These are phyloP conservation scores for Tiaroga cobitis DNA, from an alignment of 2,797 vertebrate species.

Conservation along the genomic window DNA sequence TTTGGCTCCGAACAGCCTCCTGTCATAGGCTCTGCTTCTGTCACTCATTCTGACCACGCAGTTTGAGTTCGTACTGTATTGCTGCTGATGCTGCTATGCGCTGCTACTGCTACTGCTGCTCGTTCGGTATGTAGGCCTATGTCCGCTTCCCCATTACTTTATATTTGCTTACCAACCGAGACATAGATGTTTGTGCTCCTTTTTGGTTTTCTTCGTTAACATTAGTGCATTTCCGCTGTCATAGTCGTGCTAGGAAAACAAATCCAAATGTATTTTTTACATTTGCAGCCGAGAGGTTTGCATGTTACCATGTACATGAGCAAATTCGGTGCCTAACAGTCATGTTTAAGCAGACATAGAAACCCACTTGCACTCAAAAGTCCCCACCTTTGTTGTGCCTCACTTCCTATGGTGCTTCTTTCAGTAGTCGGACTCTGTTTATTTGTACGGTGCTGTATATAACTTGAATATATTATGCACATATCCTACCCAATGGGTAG, in stretches of 20 bases:
- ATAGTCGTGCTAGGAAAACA: slow-evolving; percentile 53
- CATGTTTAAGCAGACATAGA: slow-evolving; percentile 73
- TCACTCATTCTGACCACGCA: slow-evolving; percentile 46
- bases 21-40: slow-evolving; percentile 47
- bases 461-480: slow-evolving; percentile 89
- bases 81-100: slow-evolving; percentile 56
- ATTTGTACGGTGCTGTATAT: slow-evolving; percentile 87
- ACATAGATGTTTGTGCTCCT: slow-evolving; percentile 33
- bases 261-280: slow-evolving; percentile 38
- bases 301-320: slow-evolving; percentile 70
- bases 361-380: slow-evolving; percentile 69
- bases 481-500: slow-evolving; percentile 92
- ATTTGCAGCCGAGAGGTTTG: slow-evolving; percentile 69
- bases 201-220: slow-evolving; percentile 33
- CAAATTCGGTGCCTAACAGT: slow-evolving; percentile 75
- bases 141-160: slow-evolving; percentile 45
- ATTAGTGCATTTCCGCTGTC: slow-evolving; percentile 32
- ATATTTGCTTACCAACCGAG: background rate
- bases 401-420: slow-evolving; percentile 86
- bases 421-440: slow-evolving; percentile 75
- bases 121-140: slow-evolving; percentile 47
- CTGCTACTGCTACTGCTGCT: slow-evolving; percentile 66
- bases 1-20: slow-evolving; percentile 10
- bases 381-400: slow-evolving; percentile 83
- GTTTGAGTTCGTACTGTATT: slow-evolving; percentile 52